Percentiles rank a stretch among this genome's conserved stretches.
Conservation (phyloP, 2,113 vertebrate genomes). For the Hypomesus transpacificus region DNA sequence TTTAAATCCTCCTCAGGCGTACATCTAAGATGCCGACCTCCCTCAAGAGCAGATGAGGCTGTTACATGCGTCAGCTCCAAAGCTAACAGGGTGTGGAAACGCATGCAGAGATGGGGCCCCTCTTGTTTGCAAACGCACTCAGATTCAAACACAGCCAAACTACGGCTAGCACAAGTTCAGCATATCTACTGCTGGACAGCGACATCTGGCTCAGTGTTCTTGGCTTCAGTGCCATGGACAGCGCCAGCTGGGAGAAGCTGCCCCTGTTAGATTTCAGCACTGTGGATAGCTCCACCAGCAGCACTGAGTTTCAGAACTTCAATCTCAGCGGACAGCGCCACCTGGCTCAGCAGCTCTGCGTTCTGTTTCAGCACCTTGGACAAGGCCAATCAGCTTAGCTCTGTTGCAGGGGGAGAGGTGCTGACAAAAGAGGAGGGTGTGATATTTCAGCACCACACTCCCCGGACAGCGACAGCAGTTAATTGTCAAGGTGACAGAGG, state of each 20-base stretch:
- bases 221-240: conserved; percentile 56
- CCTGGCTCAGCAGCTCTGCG: background rate
- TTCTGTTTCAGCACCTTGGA: conserved; percentile 24
- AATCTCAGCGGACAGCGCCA: conserved; percentile 22
- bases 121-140: conserved; percentile 25
- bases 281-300: no score
- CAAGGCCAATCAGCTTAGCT: background rate
- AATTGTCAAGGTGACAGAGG: background rate
- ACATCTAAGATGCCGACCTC: conserved; percentile 15
- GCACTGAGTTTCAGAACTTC: background rate
- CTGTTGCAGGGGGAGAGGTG: conserved; percentile 1
- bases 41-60: conserved; percentile 31
- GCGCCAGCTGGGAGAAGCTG: background rate
- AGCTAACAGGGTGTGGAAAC: conserved; percentile 52
- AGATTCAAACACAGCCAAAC: conserved; percentile 10
- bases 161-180: conserved; percentile 31
- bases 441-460: conserved; percentile 44
- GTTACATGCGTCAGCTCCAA: conserved; percentile 53
- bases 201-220: background rate
- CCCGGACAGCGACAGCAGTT: conserved; percentile 31
- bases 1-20: conserved; percentile 23
- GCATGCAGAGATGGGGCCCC: conserved; percentile 28
- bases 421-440: conserved; percentile 1
- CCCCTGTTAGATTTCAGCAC: no score
- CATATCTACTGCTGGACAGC: conserved; percentile 16